Evolutionary conservation across 2,888 invertebrate genomes (phyloP), one percentile per base, ranked within the genome.

Genomic region (Parthenolecanium corni): DNA sequence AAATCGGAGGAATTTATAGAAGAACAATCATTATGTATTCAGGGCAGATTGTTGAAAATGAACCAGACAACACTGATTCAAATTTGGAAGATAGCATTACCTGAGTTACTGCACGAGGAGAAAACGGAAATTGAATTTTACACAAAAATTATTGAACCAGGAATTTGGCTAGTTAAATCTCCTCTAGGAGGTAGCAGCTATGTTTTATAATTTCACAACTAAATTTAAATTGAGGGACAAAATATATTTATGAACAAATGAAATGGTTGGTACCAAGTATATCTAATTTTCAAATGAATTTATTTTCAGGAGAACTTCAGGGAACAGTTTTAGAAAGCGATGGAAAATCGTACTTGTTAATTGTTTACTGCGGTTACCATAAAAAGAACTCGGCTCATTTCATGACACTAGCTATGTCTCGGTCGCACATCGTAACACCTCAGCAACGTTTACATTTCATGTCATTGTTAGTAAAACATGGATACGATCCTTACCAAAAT

Each of bases 121-220:
- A 66, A 66, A 12, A 69, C 67, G 9, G 64, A 66, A 5, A 52
- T 70, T 2, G 68, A 70, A 20, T 65, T 70, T 23, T 64, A 66
- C 4, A 67, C 69, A 5, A 66, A 57, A 14, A 64, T 66, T 31
- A 16, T 66, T 2, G 62, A 62, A 56, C 64, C 65, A 1, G 68
- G 68, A 46, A 49, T 68, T 21, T 70, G 69, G 69, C 31, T 66
- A 9, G 68, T 70, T 12, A 66, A 67, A 24, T 69, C 69, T 12
- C 69, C 69, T 24, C 25, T 70, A 18, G 69, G 69, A 68, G 68
- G 69, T 69, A 64, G 63, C 12, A 6, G 23, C 18, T 6, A 42
- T 42, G 6, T 14, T 4, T 52, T 4, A 21, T 16, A 14, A 52
- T 52, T 20, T 46, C 2, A 18, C n/a, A 49, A 49, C 18, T 3